A percentile compares a stretch with the other conserved stretches of the same genome.
These are phyloP conservation scores for Tribolium castaneum DNA, from an alignment of 1,140 invertebrate species.

Conservation along the genomic window DNA sequence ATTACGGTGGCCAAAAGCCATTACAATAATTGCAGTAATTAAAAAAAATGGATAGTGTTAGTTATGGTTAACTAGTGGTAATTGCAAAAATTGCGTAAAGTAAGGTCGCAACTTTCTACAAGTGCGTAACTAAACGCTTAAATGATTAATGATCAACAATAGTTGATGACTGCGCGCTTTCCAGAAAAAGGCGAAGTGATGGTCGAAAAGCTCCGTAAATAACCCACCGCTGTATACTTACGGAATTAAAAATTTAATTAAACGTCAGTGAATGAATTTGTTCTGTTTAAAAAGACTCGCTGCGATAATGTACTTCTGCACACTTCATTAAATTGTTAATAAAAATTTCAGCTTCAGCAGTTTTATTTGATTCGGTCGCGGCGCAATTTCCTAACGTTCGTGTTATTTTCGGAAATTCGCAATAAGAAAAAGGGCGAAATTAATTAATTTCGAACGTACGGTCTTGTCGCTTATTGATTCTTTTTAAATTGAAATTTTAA, in stretches of 20 bases:
- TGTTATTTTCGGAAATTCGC: constrained; percentile 4
- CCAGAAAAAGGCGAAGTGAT: not conserved
- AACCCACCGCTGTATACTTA: not conserved
- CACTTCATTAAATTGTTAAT: constrained; percentile 35
- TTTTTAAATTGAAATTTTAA: constrained; percentile 18
- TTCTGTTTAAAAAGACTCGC: constrained; percentile 21
- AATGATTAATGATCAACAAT: constrained; percentile 33
- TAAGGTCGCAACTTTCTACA: constrained; percentile 27
- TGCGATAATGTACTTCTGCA: constrained; percentile 1
- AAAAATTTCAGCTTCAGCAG: constrained; percentile 15
- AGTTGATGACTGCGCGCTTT: constrained; percentile 7
- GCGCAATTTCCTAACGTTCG: not conserved
- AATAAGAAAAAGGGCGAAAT: not conserved
- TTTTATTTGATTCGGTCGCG: constrained; percentile 18
- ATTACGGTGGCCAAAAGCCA: not conserved
- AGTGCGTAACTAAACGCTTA: constrained; percentile 21
- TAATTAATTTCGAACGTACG: constrained; percentile 9
- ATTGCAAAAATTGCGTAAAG: constrained; percentile 27
- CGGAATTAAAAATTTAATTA: constrained; percentile 33
- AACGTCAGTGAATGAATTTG: constrained; percentile 20
- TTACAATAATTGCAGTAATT: constrained; percentile 28
- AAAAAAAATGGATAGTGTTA: constrained; percentile 13
- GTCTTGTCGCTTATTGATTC: constrained; percentile 3
- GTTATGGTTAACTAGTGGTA: constrained; percentile 21
- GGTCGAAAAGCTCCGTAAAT: constrained; percentile 16